Conservation (phyloP, 2,888 invertebrate genomes). For the Zaprionus lineosus region DNA sequence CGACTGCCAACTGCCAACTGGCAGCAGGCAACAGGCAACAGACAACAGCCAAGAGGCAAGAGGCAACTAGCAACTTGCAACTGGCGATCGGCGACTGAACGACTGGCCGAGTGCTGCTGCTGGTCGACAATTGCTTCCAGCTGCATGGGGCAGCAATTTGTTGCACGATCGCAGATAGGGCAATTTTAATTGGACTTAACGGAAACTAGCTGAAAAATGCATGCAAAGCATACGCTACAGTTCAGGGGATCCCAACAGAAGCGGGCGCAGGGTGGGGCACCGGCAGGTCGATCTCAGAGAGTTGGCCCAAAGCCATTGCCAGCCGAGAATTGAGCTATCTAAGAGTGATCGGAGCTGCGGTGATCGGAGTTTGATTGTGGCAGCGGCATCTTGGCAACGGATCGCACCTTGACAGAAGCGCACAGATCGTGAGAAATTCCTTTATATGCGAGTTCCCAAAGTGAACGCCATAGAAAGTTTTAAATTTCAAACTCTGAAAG, state of each 20-base stretch:
- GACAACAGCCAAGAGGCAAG: conserved; percentile 15
- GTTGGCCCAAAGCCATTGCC: conserved; percentile 19
- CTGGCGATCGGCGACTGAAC: conserved; percentile 4
- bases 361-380: conserved; percentile 49
- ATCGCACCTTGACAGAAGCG: conserved; percentile 59
- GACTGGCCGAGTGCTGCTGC: conserved; percentile 30
- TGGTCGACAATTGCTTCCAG: conserved; percentile 43
- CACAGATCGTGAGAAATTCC: conserved; percentile 65
- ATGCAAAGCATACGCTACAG: conserved; percentile 51
- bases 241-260: not conserved
- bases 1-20: conserved; percentile 1
- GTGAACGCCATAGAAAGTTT: conserved; percentile 27
- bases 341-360: conserved; percentile 49
- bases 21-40: not conserved
- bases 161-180: conserved; percentile 68
- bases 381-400: conserved; percentile 43
- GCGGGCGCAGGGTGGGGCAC: not conserved
- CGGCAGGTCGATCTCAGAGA: conserved; percentile 45
- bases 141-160: conserved; percentile 51
- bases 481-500: conserved; percentile 21
- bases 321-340: conserved; percentile 54
- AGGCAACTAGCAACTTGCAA: not conserved
- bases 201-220: conserved; percentile 64
- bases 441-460: conserved; percentile 25
- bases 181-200: conserved; percentile 72